Evolutionary conservation across 1,140 invertebrate species (phyloP).

Genomic region (Cydia fagiglandana): DNA sequence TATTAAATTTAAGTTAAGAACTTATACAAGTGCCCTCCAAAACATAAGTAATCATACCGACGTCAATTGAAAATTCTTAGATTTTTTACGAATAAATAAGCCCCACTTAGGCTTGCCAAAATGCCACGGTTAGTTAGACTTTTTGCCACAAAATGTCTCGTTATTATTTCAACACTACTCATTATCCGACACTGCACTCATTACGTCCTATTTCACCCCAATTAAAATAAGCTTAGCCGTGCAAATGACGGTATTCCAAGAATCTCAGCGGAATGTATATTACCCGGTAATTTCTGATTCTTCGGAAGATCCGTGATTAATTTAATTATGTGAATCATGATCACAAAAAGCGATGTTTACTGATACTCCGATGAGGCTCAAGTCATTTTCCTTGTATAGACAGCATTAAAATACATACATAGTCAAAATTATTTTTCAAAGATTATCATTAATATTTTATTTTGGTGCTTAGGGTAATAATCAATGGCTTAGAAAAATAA

Average conservation of each 20-base stretch:
- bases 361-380: constrained; percentile 2
- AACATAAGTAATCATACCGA: too few relatives aligned
- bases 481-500: too few relatives aligned
- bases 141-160: neutral
- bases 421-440: too few relatives aligned
- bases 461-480: too few relatives aligned
- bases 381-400: neutral
- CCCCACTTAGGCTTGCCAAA: neutral
- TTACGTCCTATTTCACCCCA: constrained; percentile 22
- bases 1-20: too few relatives aligned
- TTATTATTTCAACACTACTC: neutral
- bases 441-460: too few relatives aligned
- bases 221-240: constrained; percentile 21
- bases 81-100: neutral
- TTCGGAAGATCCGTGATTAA: constrained; percentile 25
- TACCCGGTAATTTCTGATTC: constrained; percentile 18
- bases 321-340: constrained; percentile 30
- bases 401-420: neutral
- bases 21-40: too few relatives aligned
- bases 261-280: constrained; percentile 7
- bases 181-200: neutral
- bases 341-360: constrained; percentile 23
- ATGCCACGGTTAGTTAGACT: neutral
- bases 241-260: constrained; percentile 24
- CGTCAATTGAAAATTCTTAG: too few relatives aligned